phyloP scores from a whole-genome alignment of 1,140 invertebrate genomes.

The Armadillidium nasatum region DNA sequence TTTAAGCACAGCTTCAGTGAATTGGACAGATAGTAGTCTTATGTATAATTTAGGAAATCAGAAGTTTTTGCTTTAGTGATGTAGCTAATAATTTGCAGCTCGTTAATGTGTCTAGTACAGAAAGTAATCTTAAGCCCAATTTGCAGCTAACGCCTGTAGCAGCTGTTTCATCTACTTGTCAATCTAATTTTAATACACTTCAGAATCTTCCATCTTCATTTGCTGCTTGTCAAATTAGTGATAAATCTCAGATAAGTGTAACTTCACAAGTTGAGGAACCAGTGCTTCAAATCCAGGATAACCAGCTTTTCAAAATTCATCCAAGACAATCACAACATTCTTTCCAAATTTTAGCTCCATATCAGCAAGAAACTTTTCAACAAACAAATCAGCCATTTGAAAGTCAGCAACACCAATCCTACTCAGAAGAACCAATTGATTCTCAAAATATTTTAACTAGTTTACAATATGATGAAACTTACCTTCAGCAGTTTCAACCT shows the following conservation, averaged over 20 bases:
- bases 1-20: conserved; percentile 12
- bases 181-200: conserved; percentile 20
- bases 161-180: not conserved
- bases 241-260: conserved; percentile 40
- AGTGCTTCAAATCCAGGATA: not conserved
- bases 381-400: not conserved
- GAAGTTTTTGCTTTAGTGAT: not conserved
- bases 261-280: not conserved
- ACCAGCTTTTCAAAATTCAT: not conserved
- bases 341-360: too few species aligned
- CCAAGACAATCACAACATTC: not conserved
- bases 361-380: not conserved
- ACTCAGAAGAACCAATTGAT: too few species aligned
- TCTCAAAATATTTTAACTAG: too few species aligned
- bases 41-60: not conserved
- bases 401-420: not conserved
- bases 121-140: not conserved
- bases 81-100: not conserved
- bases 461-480: too few species aligned
- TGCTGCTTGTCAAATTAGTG: conserved; percentile 59
- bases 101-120: not conserved
- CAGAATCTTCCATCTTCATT: conserved; percentile 49
- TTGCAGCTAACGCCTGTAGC: not conserved
- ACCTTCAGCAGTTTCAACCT: too few species aligned
- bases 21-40: not conserved